A percentile compares a stretch with the other conserved stretches of the same genome.
Evolutionary conservation across 64 coral and sea anemone genomes (phyloP).

Genomic region (Pocillopora damicornis): DNA sequence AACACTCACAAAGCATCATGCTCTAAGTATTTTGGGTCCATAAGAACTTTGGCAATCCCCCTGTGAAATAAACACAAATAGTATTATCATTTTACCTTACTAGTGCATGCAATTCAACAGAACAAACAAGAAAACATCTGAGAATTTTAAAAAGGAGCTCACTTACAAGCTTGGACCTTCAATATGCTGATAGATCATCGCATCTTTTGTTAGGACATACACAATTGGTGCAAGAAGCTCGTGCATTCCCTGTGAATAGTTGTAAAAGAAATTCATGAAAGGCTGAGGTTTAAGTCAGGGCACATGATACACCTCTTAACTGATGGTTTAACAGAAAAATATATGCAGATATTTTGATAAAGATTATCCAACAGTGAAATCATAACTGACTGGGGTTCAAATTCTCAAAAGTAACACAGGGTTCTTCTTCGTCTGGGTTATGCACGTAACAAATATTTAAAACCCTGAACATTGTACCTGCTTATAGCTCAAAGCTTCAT

Average conservation of each 20-base stretch:
- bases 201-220: conserved; percentile 78
- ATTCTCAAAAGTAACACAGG: no score
- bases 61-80: conserved; percentile 10
- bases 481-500: conserved; percentile 83
- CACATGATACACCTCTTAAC: no score
- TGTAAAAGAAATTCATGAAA: background rate
- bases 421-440: no score
- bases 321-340: no score
- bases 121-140: background rate
- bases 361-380: no score
- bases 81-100: background rate
- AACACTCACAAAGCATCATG: conserved; percentile 97
- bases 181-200: conserved; percentile 56
- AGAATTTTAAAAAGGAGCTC: background rate
- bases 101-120: background rate
- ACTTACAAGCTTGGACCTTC: conserved; percentile 78
- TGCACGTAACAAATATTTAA: no score
- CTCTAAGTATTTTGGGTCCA: conserved; percentile 84
- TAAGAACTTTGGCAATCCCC: conserved; percentile 57
- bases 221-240: conserved; percentile 89
- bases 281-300: no score
- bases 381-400: no score
- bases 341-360: no score
- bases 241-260: conserved; percentile 80
- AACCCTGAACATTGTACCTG: conserved; percentile 52